Conservation (phyloP, 2,797 vertebrate genomes). For the Oreochromis grahami region DNA sequence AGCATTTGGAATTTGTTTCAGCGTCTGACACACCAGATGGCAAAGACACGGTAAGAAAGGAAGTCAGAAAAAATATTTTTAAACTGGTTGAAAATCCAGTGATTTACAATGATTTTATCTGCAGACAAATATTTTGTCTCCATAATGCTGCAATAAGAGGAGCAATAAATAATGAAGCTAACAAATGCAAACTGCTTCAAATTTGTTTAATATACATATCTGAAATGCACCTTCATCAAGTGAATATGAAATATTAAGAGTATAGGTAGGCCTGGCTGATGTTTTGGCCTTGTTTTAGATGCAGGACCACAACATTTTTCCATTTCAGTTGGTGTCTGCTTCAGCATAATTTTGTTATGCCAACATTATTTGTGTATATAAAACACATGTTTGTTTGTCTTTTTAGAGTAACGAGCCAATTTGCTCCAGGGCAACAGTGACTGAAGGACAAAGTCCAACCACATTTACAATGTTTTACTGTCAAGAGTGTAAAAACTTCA, state of each 20-base stretch:
- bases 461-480: background rate
- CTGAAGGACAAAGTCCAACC: background rate
- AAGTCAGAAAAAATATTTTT: accelerated
- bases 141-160: background rate
- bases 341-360: background rate
- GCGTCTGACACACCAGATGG: background rate
- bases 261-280: accelerated
- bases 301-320: background rate
- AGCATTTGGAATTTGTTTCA: background rate
- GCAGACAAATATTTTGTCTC: background rate
- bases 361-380: background rate
- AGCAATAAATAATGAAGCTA: background rate
- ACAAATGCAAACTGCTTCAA: background rate
- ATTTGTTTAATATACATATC: background rate
- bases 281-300: background rate
- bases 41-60: accelerated
- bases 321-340: background rate
- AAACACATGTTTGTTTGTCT: background rate
- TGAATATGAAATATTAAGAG: background rate
- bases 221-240: accelerated
- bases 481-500: background rate
- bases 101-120: background rate
- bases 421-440: background rate
- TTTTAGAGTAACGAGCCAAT: background rate
- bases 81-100: accelerated